These are phyloP conservation scores for Macaria liturata DNA, from an alignment of 2,888 invertebrate species.

Conservation along the genomic window DNA sequence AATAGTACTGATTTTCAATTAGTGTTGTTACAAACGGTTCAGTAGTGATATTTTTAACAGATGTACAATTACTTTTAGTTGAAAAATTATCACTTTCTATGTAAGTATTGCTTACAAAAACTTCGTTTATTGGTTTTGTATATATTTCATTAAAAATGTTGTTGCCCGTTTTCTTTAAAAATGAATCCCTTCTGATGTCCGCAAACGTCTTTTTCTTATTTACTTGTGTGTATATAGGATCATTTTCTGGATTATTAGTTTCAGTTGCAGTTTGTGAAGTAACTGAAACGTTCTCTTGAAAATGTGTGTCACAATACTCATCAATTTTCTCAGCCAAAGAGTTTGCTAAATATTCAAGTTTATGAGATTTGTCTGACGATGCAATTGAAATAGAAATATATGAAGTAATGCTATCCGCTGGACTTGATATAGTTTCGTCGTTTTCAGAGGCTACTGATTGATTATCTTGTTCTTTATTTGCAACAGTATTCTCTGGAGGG, in stretches of 20 bases:
- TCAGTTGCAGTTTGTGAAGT: constrained; percentile 56
- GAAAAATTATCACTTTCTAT: constrained; percentile 69
- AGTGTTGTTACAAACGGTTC: constrained; percentile 80
- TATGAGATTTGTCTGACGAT: constrained; percentile 78
- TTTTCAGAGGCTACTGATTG: constrained; percentile 74
- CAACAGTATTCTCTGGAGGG: constrained; percentile 32
- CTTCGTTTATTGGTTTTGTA: constrained; percentile 62
- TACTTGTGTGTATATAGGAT: constrained; percentile 73
- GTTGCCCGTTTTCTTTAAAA: constrained; percentile 63
- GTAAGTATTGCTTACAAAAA: constrained; percentile 68
- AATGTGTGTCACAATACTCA: constrained; percentile 78
- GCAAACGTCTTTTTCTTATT: constrained; percentile 83
- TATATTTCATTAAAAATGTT: constrained; percentile 58
- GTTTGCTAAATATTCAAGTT: constrained; percentile 77
- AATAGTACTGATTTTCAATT: constrained; percentile 87
- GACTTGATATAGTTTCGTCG: constrained; percentile 76
- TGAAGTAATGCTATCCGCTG: constrained; percentile 78
- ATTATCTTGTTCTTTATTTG: constrained; percentile 53
- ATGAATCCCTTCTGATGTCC: constrained; percentile 69
- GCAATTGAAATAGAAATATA: constrained; percentile 79
- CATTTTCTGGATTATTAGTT: constrained; percentile 56
- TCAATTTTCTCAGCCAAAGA: constrained; percentile 80
- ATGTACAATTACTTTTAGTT: constrained; percentile 66
- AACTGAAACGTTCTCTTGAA: constrained; percentile 61
- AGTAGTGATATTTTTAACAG: constrained; percentile 73